Evolutionary conservation across 1,140 invertebrate genomes (phyloP), one percentile per base, ranked within the genome.

Genomic region (Adoxophyes honmai): DNA sequence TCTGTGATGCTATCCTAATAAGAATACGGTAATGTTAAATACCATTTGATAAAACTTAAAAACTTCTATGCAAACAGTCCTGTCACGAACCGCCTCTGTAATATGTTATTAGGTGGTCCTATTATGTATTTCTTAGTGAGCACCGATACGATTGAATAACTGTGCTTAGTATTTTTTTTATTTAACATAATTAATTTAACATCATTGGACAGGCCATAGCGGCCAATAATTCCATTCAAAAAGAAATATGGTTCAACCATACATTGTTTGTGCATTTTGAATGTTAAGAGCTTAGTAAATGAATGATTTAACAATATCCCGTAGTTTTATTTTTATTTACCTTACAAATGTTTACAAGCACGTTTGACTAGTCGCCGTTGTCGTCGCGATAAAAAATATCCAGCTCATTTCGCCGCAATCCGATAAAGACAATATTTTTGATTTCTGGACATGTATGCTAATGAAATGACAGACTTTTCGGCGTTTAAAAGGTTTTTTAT

Each of bases 261-360:
- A 69, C 73, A 68, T 68, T 84, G 78, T 78, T 76, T 81, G 73
- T 81, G 84, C 81, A 84, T 87, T 84, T 78, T 70, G 77, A 77
- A 81, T 84, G 76, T 79, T 80, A 76, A 81, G 75, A 78, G 81
- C 83, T 86, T 86, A 86, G 83, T 86, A 85, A 86, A 86, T 68
- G 64, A 73, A 80, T 81, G 63, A 83, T 79, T 77, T 81, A 83
- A 83, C 75, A 65, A 59, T 34, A 62, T 10, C 37, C 44, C 14
- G 21, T 28, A 59, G 66, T 56, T 55, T 70, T 70, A 70, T 65
- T 60, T 59, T 68, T 61, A 60, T 57, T 57, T n/a, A n/a, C n/a
- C n/a, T n/a, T n/a, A n/a, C n/a, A n/a, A n/a, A n/a, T n/a, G n/a
- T n/a, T n/a, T n/a, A n/a, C n/a, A n/a, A n/a, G n/a, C n/a, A n/a